Percentiles rank a stretch among this genome's conserved stretches.
phyloP scores from a whole-genome alignment of 2,113 vertebrate genomes.

The Rhinoptilus africanus region DNA sequence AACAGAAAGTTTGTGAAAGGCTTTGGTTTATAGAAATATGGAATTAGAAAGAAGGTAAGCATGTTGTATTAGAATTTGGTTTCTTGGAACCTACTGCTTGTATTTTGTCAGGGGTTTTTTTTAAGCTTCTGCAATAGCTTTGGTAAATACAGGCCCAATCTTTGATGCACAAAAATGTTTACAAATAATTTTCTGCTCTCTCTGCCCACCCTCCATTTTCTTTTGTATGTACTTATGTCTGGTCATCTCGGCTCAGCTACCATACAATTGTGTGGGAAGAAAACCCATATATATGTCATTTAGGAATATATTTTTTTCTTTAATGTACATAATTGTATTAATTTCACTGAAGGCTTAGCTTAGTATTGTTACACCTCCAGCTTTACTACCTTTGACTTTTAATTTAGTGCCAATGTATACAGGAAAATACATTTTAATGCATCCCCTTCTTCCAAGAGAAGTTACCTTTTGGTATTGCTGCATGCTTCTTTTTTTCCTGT shows the following conservation, averaged over 20 bases:
- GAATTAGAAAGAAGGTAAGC: background rate
- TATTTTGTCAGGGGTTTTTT: background rate
- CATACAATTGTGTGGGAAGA: accelerated
- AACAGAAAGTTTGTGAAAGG: background rate
- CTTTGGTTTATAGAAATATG: background rate
- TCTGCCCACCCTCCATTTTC: accelerated
- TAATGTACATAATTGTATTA: background rate
- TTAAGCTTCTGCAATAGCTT: background rate
- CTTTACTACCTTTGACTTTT: background rate
- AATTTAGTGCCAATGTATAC: background rate
- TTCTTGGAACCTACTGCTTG: background rate
- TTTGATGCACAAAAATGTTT: background rate
- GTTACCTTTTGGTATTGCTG: background rate
- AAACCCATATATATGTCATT: background rate
- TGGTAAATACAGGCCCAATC: background rate
- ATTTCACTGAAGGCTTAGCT: background rate
- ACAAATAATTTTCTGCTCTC: background rate
- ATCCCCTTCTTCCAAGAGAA: background rate
- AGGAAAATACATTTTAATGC: background rate
- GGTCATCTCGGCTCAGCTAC: background rate
- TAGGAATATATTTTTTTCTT: background rate
- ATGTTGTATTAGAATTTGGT: background rate
- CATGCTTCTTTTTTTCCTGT: background rate
- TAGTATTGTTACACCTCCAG: background rate
- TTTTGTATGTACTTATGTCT: background rate